A percentile compares a stretch with the other conserved stretches of the same genome.
These are phyloP conservation scores for Octomys mimax DNA, from an alignment of 2,797 vertebrate genomes.

Conservation along the genomic window DNA sequence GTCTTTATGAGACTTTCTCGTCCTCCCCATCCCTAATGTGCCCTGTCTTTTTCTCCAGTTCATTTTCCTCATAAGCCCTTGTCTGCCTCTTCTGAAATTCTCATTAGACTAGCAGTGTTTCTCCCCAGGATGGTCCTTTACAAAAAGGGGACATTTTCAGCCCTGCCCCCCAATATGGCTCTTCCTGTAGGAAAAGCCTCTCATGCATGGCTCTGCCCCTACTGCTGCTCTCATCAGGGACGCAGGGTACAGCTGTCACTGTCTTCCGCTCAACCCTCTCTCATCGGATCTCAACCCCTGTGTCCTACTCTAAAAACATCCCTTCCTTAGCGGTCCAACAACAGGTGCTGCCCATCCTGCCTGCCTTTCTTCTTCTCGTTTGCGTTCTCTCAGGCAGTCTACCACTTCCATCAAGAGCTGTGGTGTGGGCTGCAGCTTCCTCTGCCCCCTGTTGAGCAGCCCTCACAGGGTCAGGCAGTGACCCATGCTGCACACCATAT, in stretches of 20 bases:
- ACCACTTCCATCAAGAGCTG: background rate
- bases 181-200: background rate
- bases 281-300: background rate
- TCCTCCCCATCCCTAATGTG: background rate
- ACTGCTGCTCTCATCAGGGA: background rate
- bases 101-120: background rate
- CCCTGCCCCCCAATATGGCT: background rate
- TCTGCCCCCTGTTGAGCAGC: background rate
- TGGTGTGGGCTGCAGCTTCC: background rate
- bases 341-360: background rate
- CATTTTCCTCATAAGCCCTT: background rate
- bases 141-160: background rate
- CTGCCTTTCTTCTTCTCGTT: background rate
- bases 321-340: background rate
- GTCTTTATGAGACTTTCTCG: background rate
- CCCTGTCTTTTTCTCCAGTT: background rate
- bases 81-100: background rate
- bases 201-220: background rate
- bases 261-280: background rate
- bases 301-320: background rate
- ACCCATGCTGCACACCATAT: background rate
- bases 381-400: background rate
- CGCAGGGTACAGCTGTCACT: too few relatives aligned
- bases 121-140: background rate
- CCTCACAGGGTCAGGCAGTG: background rate